These are phyloP conservation scores for Pleuronectes platessa DNA, from an alignment of 2,113 vertebrate species.

Conservation along the genomic window DNA sequence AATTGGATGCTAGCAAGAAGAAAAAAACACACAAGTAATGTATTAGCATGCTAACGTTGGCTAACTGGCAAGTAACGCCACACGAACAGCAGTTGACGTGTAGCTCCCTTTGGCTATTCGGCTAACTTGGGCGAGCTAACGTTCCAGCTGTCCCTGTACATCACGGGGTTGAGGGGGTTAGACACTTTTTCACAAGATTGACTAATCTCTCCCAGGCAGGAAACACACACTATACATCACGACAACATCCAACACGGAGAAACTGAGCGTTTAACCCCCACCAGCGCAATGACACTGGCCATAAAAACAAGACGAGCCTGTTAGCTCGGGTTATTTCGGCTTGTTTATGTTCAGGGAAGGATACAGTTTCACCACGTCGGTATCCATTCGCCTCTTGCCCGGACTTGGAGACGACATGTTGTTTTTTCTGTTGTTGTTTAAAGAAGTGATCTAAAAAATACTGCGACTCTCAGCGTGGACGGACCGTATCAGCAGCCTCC, in stretches of 20 bases:
- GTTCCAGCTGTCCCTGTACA: conserved; percentile 2
- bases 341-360: conserved; percentile 83
- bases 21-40: conserved; percentile 1
- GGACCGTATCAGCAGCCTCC: conserved; percentile 61
- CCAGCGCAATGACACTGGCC: conserved; percentile 32
- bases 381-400: conserved; percentile 99
- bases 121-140: conserved; percentile 45
- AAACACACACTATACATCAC: not conserved
- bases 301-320: not conserved
- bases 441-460: conserved; percentile 80
- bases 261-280: conserved; percentile 14
- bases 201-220: conserved; percentile 2
- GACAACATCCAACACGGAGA: conserved; percentile 4
- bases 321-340: conserved; percentile 10
- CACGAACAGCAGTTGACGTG: conserved; percentile 4
- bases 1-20: conserved; percentile 20
- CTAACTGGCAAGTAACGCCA: conserved; percentile 14
- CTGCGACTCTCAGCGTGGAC: conserved; percentile 51
- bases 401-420: conserved; percentile 98
- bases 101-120: conserved; percentile 14
- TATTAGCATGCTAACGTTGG: not conserved
- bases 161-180: conserved; percentile 18
- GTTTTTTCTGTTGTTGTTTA: conserved; percentile 22
- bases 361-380: conserved; percentile 99
- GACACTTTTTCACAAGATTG: conserved; percentile 40